Evolutionary conservation across 2,113 vertebrate genomes (phyloP).

Genomic region (Oryzias woworae): DNA sequence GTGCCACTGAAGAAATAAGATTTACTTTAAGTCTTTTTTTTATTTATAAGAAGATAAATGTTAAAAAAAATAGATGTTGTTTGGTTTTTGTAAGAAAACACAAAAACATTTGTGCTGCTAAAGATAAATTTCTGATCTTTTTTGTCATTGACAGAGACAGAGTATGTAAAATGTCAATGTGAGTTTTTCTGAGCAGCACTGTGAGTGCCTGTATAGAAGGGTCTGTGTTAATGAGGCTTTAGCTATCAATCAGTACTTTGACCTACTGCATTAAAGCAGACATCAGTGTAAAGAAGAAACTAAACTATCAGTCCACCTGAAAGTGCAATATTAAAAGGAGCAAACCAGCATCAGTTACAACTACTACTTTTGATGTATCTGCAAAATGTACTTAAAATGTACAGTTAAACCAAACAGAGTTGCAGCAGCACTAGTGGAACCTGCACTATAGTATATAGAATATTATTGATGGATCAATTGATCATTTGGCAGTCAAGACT

Average conservation of each 20-base stretch:
- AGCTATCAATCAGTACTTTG: slow-evolving; percentile 50
- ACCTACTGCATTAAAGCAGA: slow-evolving; percentile 27
- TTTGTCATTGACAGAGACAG: not conserved
- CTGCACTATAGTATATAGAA: slow-evolving; percentile 64
- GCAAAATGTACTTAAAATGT: slow-evolving; percentile 17
- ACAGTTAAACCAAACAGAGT: not conserved
- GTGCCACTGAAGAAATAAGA: no score
- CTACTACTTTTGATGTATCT: slow-evolving; percentile 21
- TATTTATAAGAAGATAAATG: no score
- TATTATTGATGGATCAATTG: slow-evolving; percentile 65
- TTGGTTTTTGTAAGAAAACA: no score
- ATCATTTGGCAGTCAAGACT: slow-evolving; percentile 51
- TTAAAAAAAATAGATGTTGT: no score
- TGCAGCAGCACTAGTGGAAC: slow-evolving; percentile 30
- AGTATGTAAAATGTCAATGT: slow-evolving; percentile 38
- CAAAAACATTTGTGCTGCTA: no score
- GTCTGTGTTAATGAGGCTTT: slow-evolving; percentile 62
- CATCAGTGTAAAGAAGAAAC: slow-evolving; percentile 17
- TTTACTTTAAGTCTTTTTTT: no score
- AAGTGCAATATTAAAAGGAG: slow-evolving; percentile 41
- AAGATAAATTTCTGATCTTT: no score
- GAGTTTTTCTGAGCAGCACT: slow-evolving; percentile 49
- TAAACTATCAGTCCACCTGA: slow-evolving; percentile 30
- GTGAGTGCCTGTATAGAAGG: slow-evolving; percentile 42
- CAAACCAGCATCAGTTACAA: slow-evolving; percentile 41